Percentiles rank a stretch among this genome's conserved stretches.
phyloP scores from a whole-genome alignment of 2,888 invertebrate species.

The Glaucopsyche alexis region DNA sequence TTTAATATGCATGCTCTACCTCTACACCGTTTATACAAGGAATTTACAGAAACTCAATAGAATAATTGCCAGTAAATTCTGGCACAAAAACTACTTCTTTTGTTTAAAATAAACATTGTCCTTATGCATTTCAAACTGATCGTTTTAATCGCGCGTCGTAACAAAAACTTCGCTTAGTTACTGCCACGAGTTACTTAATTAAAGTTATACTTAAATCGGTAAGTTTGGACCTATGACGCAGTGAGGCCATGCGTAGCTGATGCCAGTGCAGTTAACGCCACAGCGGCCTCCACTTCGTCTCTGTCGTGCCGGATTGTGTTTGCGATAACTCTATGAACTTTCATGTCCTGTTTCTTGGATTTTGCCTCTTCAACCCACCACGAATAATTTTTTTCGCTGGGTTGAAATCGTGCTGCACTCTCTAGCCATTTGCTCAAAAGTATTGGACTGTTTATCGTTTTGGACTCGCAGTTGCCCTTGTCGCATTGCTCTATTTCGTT shows the following conservation, averaged over 20 bases:
- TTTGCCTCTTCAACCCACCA: conserved; percentile 80
- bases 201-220: background rate
- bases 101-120: background rate
- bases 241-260: conserved; percentile 42
- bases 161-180: background rate
- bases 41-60: background rate
- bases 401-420: conserved; percentile 86
- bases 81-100: background rate
- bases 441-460: conserved; percentile 74
- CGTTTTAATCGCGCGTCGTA: background rate
- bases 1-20: too few species aligned
- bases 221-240: background rate
- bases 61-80: background rate
- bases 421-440: conserved; percentile 87
- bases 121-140: background rate
- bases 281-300: conserved; percentile 88
- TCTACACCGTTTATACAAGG: background rate
- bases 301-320: conserved; percentile 77
- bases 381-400: conserved; percentile 85
- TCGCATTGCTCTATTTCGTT: conserved; percentile 50
- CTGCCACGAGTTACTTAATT: background rate
- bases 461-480: conserved; percentile 45
- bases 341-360: conserved; percentile 55
- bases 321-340: conserved; percentile 50
- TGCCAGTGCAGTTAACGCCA: conserved; percentile 85